Evolutionary conservation across 2,888 invertebrate species (phyloP), one percentile per base, ranked within the genome.

Genomic region (Theretra japonica): DNA sequence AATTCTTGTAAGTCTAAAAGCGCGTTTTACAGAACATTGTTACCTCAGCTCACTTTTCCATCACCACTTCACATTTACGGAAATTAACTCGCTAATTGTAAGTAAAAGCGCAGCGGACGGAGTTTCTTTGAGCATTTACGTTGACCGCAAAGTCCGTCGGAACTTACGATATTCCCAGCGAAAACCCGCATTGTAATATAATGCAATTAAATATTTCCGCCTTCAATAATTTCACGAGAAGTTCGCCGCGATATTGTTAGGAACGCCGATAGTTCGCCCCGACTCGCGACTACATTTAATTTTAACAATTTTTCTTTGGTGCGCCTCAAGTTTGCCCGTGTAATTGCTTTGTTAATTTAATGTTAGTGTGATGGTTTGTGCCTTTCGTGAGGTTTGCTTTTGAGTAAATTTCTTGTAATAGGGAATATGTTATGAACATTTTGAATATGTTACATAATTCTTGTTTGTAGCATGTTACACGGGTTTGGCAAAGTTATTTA

Each of bases 201-300:
- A 88, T 83, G 89, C 89, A 88, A 90, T 90, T 90, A 90, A 90
- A 90, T 89, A 82, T 86, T 90, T 91, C 89, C 90, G 87, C 87
- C 76, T 77, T 78, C 82, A 76, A 85, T 87, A 83, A 80, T 85
- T 83, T 80, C 74, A 68, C 53, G 80, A 84, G 82, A 78, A 80
- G 77, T 80, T 75, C 48, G 72, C 75, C 76, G 79, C 81, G 79
- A 82, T 80, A 79, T 81, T 80, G 75, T 80, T 74, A 72, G 72
- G 75, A 73, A 53, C 70, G 58, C 70, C 75, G 74, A 80, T 80
- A 77, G 79, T 80, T 80, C 53, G 23, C 70, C n/a, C 6, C 23
- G 21, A 8, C 30, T 60, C 50, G 70, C 62, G 58, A 25, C 21
- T 41, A 58, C 69, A 6, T 62, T 53, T 30, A 57, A 58, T 21